Evolutionary conservation across 2,888 invertebrate genomes (phyloP).

Genomic region (Xestia c-nigrum): DNA sequence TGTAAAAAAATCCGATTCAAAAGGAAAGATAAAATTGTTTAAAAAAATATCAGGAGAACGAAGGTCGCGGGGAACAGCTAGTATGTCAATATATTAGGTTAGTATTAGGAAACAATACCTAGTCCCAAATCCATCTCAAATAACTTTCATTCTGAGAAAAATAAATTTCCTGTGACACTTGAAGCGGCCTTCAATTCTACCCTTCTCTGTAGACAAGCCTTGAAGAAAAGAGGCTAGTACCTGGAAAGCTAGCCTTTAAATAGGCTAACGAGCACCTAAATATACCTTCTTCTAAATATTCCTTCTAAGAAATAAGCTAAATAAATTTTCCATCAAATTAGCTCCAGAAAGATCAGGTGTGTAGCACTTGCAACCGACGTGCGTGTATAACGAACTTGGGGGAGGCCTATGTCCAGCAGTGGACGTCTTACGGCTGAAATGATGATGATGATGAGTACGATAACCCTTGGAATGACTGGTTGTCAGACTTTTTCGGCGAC

Average conservation of each 20-base stretch:
- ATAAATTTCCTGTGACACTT: conserved; percentile 15
- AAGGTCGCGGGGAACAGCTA: too few species aligned
- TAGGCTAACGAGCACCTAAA: background rate
- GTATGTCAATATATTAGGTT: background rate
- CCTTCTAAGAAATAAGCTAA: background rate
- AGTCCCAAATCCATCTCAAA: background rate
- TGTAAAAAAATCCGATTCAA: too few species aligned
- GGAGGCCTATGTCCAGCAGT: too few species aligned
- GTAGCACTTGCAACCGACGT: background rate
- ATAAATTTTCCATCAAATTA: background rate
- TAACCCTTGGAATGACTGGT: too few species aligned
- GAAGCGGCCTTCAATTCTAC: background rate
- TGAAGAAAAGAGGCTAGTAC: background rate
- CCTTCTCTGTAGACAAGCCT: background rate
- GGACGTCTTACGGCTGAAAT: too few species aligned
- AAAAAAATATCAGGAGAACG: too few species aligned
- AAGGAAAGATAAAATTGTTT: too few species aligned
- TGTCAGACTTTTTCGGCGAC: too few species aligned
- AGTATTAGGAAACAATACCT: background rate
- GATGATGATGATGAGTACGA: too few species aligned
- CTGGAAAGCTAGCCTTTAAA: background rate
- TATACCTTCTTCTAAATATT: background rate
- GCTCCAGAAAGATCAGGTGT: background rate
- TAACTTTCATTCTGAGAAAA: conserved; percentile 1
- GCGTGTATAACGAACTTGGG: too few species aligned